These are phyloP conservation scores for Crocallis elinguaria DNA, from an alignment of 2,888 invertebrate species.

Conservation along the genomic window DNA sequence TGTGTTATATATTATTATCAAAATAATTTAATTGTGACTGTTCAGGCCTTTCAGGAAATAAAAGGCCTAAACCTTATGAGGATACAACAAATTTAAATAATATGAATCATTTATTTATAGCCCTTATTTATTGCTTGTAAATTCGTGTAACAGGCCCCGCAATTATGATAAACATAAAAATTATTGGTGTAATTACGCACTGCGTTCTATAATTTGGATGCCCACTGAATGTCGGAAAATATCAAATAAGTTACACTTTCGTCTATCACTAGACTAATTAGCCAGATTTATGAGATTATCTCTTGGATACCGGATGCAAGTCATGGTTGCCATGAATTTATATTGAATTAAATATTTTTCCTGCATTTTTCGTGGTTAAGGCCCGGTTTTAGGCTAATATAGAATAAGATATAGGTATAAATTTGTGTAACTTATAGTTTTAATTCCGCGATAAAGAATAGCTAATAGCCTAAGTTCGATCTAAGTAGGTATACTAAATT, in stretches of 20 bases:
- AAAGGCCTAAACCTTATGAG: too few species aligned
- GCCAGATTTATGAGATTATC: conserved; percentile 27
- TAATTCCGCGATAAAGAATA: too few species aligned
- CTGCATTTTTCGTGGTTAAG: conserved; percentile 2
- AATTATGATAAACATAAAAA: conserved; percentile 7
- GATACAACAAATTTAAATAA: too few species aligned
- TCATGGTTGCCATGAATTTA: conserved; percentile 9
- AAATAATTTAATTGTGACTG: too few species aligned
- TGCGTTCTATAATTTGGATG: conserved; percentile 18
- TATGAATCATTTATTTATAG: too few species aligned
- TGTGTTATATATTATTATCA: too few species aligned
- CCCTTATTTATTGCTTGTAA: conserved; percentile 1
- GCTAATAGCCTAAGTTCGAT: too few species aligned
- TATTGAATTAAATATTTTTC: conserved; percentile 5
- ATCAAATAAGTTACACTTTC: conserved; percentile 32
- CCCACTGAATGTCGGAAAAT: conserved; percentile 28
- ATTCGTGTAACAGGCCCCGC: neutral
- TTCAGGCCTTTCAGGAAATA: too few species aligned
- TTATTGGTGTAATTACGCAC: conserved; percentile 21
- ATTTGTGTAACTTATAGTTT: too few species aligned
- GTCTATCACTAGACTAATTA: conserved; percentile 31
- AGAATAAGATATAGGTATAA: too few species aligned
- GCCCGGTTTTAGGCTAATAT: too few species aligned
- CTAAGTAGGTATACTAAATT: too few species aligned
- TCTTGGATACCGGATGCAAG: conserved; percentile 27